Conservation (phyloP, 2,888 invertebrate genomes). For the Pollenia griseotomentosa region DNA sequence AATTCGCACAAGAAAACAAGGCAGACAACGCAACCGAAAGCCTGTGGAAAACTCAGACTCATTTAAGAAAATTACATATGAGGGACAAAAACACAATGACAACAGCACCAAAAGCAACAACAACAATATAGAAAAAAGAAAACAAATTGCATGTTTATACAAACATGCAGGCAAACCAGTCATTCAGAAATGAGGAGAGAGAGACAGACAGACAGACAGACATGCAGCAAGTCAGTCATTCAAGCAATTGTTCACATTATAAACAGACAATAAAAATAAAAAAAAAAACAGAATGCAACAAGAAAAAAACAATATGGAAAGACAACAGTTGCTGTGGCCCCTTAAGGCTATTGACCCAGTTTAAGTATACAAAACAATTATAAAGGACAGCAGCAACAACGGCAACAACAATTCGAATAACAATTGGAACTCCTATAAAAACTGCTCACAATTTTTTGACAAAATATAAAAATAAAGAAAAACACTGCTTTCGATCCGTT, state of each 20-base stretch:
- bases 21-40: neutral
- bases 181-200: conserved; percentile 1
- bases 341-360: conserved; percentile 72
- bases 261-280: conserved; percentile 14
- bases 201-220: neutral
- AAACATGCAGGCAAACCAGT: conserved; percentile 47
- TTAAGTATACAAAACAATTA: conserved; percentile 66
- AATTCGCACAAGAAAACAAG: conserved; percentile 17
- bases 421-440: neutral
- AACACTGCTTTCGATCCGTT: neutral
- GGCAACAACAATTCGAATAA: conserved; percentile 1
- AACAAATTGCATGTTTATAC: conserved; percentile 62
- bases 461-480: conserved; percentile 43
- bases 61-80: conserved; percentile 35
- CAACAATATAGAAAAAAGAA: conserved; percentile 3
- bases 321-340: conserved; percentile 63
- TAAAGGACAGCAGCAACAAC: conserved; percentile 59
- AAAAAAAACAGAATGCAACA: conserved; percentile 1
- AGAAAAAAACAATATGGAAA: conserved; percentile 48
- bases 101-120: conserved; percentile 15
- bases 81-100: conserved; percentile 7
- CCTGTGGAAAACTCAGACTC: conserved; percentile 29
- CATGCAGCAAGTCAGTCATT: conserved; percentile 2
- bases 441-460: conserved; percentile 17
- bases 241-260: conserved; percentile 31